Percentiles rank a stretch among this genome's conserved stretches.
These are phyloP conservation scores for Apogon hyalosoma DNA, from an alignment of 2,797 vertebrate species.

Conservation along the genomic window DNA sequence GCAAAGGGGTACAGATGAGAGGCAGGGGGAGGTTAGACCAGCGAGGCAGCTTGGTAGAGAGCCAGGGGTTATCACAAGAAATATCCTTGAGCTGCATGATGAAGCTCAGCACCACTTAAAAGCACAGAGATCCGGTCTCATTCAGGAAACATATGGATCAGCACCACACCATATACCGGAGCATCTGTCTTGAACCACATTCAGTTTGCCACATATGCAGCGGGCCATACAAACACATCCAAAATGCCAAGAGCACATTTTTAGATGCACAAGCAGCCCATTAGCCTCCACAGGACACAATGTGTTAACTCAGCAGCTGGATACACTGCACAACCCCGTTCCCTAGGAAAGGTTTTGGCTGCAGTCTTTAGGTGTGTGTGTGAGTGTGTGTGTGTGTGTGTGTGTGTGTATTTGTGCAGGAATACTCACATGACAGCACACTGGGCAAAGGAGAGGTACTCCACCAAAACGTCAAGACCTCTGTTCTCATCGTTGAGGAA, in stretches of 20 bases:
- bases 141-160: constrained; percentile 57
- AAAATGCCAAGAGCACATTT: constrained; percentile 55
- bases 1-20: constrained; percentile 58
- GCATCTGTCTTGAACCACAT: constrained; percentile 54
- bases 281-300: constrained; percentile 39
- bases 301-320: constrained; percentile 55
- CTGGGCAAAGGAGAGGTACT: constrained; percentile 97
- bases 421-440: constrained; percentile 95
- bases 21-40: constrained; percentile 70
- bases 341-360: constrained; percentile 43
- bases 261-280: constrained; percentile 57
- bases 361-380: constrained; percentile 6
- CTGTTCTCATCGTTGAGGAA: constrained; percentile 97
- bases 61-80: constrained; percentile 69
- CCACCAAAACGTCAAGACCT: constrained; percentile 95
- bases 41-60: constrained; percentile 70
- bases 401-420: constrained; percentile 16
- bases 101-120: constrained; percentile 63
- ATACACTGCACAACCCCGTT: constrained; percentile 50
- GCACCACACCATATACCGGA: constrained; percentile 34
- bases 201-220: constrained; percentile 61
- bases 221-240: constrained; percentile 66
- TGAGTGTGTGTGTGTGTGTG: constrained; percentile 2
- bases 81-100: constrained; percentile 68
- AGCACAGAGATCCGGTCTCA: constrained; percentile 47